Conservation (phyloP, 1,140 invertebrate genomes). For the Meloidogyne floridensis region DNA sequence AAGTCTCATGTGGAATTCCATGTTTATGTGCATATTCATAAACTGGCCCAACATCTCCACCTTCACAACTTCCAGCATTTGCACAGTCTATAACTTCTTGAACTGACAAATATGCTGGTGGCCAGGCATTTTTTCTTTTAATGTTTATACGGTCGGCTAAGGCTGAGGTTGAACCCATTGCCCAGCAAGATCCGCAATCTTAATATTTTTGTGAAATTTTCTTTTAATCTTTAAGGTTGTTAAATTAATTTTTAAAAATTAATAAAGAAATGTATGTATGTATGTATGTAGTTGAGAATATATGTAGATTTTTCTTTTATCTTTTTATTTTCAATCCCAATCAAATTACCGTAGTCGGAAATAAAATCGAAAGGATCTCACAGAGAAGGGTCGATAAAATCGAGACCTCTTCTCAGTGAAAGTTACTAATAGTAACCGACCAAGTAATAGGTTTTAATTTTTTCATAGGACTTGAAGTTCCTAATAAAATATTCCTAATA, state of each 20-base stretch:
- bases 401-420: too few species aligned
- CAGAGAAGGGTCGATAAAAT: too few species aligned
- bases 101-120: slow-evolving; percentile 67
- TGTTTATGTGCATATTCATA: slow-evolving; percentile 66
- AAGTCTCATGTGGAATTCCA: slow-evolving; percentile 70
- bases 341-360: too few species aligned
- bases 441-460: too few species aligned
- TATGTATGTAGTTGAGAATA: not conserved
- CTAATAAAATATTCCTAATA: too few species aligned
- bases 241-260: not conserved
- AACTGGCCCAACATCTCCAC: slow-evolving; percentile 67
- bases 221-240: not conserved
- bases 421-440: too few species aligned
- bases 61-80: slow-evolving; percentile 67
- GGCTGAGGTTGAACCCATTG: slow-evolving; percentile 61
- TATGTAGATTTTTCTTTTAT: not conserved
- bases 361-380: too few species aligned
- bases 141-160: slow-evolving; percentile 70
- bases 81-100: slow-evolving; percentile 69
- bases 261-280: too few species aligned
- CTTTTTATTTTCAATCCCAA: too few species aligned
- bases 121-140: slow-evolving; percentile 68
- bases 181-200: slow-evolving; percentile 72
- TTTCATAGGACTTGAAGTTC: too few species aligned
- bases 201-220: too few species aligned